Base-by-base conservation (phyloP, 2,797 vertebrate genomes). In the Hafferia zeledoni region DNA sequence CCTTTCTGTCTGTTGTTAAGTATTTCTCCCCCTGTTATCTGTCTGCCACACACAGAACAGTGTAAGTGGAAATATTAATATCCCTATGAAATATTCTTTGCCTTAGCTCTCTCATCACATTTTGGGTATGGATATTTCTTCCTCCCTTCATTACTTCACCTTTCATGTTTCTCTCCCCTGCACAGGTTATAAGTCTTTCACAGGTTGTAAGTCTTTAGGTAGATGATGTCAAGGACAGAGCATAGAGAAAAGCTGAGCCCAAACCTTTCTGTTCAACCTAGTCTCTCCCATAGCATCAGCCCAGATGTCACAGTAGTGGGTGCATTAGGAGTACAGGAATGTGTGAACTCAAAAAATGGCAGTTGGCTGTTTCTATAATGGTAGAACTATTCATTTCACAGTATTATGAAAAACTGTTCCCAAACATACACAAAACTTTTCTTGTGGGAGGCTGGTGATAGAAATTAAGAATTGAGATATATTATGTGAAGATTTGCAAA, bases 11-110 rank as follows among this genome's bases (percentile, higher is more conserved):
- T 88, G 6, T 72, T 94, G 47, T 22, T 39, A 89, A 80, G 44
- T 81, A 57, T 67, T 76, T 77, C 31, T 89, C 11, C 13, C 16
- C 23, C 41, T 87, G 71, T 90, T 95, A 63, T 75, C 83, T 87
- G 55, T 30, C 43, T 94, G 69, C 76, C 91, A 92, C 80, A 90
- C 41, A 70, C 33, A 83, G 74, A 86, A 80, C 6, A 72, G 60
- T 63, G 31, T 70, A 95, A 90, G 52, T 68, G 46, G 56, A 95
- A 94, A 81, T 94, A 87, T 88, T 94, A 92, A 94, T 78, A 81
- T 46, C 15, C 15, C 37, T 79, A 33, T 92, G 55, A 93, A 94
- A 87, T 88, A 94, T 87, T 87, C 37, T 92, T 87, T 7, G 5
- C 43, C 68, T 31, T 77, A 46, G 5, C 60, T 47, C 77, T 84